These are phyloP conservation scores for Ctenicera cuprea DNA, from an alignment of 2,888 invertebrate genomes.

Conservation along the genomic window DNA sequence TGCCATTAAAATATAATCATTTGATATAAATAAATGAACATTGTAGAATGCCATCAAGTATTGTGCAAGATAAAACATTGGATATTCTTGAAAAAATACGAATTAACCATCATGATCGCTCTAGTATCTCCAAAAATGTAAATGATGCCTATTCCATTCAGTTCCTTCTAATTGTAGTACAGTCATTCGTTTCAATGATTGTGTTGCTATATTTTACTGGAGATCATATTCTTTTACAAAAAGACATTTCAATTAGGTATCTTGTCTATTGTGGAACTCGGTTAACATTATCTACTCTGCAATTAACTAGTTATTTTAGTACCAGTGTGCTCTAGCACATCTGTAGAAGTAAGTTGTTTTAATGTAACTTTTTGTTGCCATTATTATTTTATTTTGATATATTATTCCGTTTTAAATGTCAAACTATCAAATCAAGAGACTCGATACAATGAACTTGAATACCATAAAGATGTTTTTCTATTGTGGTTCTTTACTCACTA, in stretches of 20 bases:
- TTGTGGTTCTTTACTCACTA: no score
- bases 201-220: constrained; percentile 15
- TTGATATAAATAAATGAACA: no score
- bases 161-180: constrained; percentile 21
- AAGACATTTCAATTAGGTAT: neutral
- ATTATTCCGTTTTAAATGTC: no score
- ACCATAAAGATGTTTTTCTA: no score
- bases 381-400: no score
- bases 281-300: neutral
- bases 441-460: no score
- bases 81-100: constrained; percentile 12
- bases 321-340: neutral
- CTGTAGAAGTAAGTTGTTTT: neutral
- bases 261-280: neutral
- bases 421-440: no score
- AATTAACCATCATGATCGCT: constrained; percentile 22
- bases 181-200: constrained; percentile 22
- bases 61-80: constrained; percentile 14
- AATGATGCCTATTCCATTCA: constrained; percentile 22
- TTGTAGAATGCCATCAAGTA: neutral
- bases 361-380: no score
- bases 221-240: neutral
- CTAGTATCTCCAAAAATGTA: constrained; percentile 1
- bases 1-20: neutral
- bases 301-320: neutral